These are phyloP conservation scores for Cheirogaleus medius DNA, from an alignment of 2,113 vertebrate species.

Conservation along the genomic window DNA sequence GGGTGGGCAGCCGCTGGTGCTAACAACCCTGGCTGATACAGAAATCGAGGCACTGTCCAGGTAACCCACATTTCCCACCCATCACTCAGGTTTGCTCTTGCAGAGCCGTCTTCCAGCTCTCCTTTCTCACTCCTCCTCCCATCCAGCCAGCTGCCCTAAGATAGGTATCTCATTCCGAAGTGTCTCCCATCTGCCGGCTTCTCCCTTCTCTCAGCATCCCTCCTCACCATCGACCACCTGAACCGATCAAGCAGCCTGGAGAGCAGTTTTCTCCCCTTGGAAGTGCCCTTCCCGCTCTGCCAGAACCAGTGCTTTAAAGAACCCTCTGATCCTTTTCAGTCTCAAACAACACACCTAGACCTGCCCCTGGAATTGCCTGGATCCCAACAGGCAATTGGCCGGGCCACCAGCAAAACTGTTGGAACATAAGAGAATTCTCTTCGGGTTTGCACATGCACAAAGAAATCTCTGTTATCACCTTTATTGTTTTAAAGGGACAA, in stretches of 20 bases:
- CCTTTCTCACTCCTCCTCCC: background rate
- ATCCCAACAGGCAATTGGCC: background rate
- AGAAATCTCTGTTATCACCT: slow-evolving; percentile 55
- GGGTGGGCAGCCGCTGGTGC: background rate
- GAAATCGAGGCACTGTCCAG: background rate
- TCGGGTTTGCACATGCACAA: background rate
- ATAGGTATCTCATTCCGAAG: background rate
- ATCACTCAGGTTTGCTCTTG: background rate
- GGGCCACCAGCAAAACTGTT: background rate
- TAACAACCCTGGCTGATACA: background rate
- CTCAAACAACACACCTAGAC: background rate
- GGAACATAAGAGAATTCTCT: background rate
- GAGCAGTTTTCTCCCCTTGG: background rate
- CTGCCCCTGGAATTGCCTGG: background rate
- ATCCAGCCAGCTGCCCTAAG: background rate
- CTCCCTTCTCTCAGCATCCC: background rate
- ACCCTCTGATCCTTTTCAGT: background rate
- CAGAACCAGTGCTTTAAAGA: background rate
- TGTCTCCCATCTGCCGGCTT: background rate
- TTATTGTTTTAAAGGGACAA: slow-evolving; percentile 73
- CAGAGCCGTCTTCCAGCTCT: background rate
- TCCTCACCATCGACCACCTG: background rate
- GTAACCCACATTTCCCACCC: background rate
- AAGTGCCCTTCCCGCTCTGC: background rate
- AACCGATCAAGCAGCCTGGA: background rate